These are phyloP conservation scores for Drosophila hydei DNA, from an alignment of 1,140 invertebrate genomes.

Conservation along the genomic window DNA sequence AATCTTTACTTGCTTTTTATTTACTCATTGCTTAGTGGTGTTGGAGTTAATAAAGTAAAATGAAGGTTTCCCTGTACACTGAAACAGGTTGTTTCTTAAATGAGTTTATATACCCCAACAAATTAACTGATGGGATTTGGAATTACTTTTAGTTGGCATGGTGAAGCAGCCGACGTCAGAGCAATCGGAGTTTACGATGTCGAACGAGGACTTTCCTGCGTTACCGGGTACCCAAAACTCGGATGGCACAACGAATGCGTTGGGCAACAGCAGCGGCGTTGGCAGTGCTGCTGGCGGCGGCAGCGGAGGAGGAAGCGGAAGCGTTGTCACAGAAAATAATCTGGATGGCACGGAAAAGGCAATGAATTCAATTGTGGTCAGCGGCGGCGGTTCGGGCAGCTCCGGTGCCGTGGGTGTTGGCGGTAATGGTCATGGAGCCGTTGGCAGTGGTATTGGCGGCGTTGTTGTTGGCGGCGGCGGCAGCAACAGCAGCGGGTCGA, in stretches of 20 bases:
- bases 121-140: constrained; percentile 14
- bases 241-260: constrained; percentile 85
- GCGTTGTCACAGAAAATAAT: constrained; percentile 75
- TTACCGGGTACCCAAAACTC: constrained; percentile 89
- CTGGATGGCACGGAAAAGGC: constrained; percentile 81
- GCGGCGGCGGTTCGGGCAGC: constrained; percentile 75
- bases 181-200: constrained; percentile 98
- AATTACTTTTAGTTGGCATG: constrained; percentile 91
- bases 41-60: constrained; percentile 29
- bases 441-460: constrained; percentile 71
- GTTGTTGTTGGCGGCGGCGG: constrained; percentile 66
- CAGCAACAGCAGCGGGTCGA: constrained; percentile 76
- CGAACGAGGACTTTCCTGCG: constrained; percentile 99
- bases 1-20: background rate
- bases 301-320: constrained; percentile 39
- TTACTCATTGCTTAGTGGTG: constrained; percentile 31
- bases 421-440: constrained; percentile 65
- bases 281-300: constrained; percentile 40
- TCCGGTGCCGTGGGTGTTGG: constrained; percentile 59
- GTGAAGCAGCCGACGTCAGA: constrained; percentile 96
- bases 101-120: background rate
- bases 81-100: background rate
- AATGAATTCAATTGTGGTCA: constrained; percentile 84
- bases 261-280: constrained; percentile 55
- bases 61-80: background rate